Percentiles rank a stretch among this genome's conserved stretches.
phyloP scores from a whole-genome alignment of 2,113 vertebrate genomes.

The Mirza zaza region DNA sequence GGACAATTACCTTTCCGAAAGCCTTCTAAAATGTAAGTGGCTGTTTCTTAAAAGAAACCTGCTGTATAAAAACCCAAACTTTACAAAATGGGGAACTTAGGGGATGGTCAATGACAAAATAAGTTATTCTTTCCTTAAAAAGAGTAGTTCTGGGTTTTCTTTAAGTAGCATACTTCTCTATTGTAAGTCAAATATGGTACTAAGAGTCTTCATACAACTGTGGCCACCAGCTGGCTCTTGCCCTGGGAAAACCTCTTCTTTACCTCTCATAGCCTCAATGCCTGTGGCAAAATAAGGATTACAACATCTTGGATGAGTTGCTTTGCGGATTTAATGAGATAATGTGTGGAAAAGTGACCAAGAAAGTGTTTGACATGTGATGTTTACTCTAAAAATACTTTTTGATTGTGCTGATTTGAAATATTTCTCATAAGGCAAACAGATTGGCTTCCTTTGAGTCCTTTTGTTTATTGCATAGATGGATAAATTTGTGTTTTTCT shows the following conservation, averaged over 20 bases:
- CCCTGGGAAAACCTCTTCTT: neutral
- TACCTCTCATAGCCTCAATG: neutral
- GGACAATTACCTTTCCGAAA: conserved; percentile 53
- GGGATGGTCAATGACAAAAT: conserved; percentile 16
- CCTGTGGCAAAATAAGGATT: neutral
- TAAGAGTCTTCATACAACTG: neutral
- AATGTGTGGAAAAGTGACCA: neutral
- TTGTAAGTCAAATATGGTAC: neutral
- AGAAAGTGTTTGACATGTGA: neutral
- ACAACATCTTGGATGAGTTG: neutral
- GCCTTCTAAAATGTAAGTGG: conserved; percentile 35
- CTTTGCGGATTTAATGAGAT: neutral
- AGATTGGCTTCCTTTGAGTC: neutral
- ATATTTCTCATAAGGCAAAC: neutral
- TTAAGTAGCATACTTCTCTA: neutral
- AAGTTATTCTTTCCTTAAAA: conserved; percentile 47
- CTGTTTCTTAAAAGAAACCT: conserved; percentile 46
- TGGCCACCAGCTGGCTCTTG: neutral
- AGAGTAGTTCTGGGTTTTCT: neutral
- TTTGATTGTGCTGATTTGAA: neutral
- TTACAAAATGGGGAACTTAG: conserved; percentile 37
- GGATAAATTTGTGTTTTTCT: neutral
- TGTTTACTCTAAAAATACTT: neutral
- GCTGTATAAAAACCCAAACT: conserved; percentile 57
- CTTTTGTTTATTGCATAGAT: conserved; percentile 30